phyloP scores from a whole-genome alignment of 2,888 invertebrate genomes.

The Lasioglossum villosulum region DNA sequence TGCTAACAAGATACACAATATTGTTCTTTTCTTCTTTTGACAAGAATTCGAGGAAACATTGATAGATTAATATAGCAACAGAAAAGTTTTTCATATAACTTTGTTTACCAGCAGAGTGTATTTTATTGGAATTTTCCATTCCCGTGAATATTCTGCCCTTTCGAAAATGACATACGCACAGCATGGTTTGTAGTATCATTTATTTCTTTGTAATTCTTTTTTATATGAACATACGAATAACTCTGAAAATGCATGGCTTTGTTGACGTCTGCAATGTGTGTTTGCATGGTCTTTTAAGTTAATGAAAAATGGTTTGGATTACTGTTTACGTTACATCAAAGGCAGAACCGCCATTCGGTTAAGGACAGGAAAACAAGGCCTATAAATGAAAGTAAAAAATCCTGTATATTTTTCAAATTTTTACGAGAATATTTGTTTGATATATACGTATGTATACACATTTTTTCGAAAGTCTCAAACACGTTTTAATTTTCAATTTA shows the following conservation, averaged over 20 bases:
- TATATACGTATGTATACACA: neutral
- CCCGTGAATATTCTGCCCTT: neutral
- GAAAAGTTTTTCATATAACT: neutral
- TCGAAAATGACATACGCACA: neutral
- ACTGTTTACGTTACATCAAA: neutral
- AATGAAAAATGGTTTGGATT: neutral
- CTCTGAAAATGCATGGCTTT: neutral
- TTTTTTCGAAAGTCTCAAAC: no score
- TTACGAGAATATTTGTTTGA: neutral
- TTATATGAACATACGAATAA: neutral
- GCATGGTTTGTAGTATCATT: neutral
- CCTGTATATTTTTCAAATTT: neutral
- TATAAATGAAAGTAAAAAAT: neutral
- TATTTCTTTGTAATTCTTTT: neutral
- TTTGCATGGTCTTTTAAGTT: slow-evolving; percentile 6
- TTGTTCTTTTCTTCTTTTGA: neutral
- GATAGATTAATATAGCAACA: neutral
- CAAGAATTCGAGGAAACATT: neutral
- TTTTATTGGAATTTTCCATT: neutral
- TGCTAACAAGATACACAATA: neutral
- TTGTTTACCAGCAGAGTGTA: neutral
- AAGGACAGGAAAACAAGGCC: neutral
- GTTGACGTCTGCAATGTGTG: neutral
- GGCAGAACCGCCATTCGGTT: neutral
- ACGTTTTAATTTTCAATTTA: neutral